Evolutionary conservation across 2,888 invertebrate species (phyloP), one percentile per base, ranked within the genome.

Genomic region (Caprella mutica): DNA sequence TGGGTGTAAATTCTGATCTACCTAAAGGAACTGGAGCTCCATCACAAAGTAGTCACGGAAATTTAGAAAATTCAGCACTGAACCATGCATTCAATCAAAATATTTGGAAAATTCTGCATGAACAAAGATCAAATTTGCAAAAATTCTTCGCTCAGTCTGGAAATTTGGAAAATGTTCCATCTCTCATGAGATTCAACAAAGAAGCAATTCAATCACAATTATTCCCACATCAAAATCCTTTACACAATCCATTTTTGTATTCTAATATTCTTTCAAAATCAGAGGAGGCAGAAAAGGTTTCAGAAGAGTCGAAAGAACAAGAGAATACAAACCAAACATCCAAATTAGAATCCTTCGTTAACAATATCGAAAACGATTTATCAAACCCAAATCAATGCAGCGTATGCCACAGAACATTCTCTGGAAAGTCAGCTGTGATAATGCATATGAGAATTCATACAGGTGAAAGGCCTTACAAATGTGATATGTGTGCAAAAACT

Each of bases 381-480:
- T 69, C 71, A 2, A 78, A 78, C 65, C 78, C 78, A 1, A 79
- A 78, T 68, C 77, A 79, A 67, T 78, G 78, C 67, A 72, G 76
- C 30, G 73, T 79, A 52, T 78, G 78, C 68, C 72, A 75, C 59
- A 69, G 76, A 26, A 74, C 76, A 5, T 70, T 77, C 27, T 76
- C 76, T 67, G 77, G 76, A 68, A 76, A 75, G 67, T 75, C 74
- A 65, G 76, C 76, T 9, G 70, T 76, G 26, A 74, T 76, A 68
- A 76, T 76, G 75, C 76, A 76, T 66, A 76, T 76, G 66, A 67
- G 75, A 29, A 75, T 73, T 51, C 76, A 76, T 68, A 74, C 75
- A 14, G 74, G 76, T 60, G 72, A 75, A 64, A 69, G 77, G 12
- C 77, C 78, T 3, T 78, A 73, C 68, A 74, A 73, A 64, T 78